Evolutionary conservation across 2,888 invertebrate genomes (phyloP).

Genomic region (Seladonia tumulorum): DNA sequence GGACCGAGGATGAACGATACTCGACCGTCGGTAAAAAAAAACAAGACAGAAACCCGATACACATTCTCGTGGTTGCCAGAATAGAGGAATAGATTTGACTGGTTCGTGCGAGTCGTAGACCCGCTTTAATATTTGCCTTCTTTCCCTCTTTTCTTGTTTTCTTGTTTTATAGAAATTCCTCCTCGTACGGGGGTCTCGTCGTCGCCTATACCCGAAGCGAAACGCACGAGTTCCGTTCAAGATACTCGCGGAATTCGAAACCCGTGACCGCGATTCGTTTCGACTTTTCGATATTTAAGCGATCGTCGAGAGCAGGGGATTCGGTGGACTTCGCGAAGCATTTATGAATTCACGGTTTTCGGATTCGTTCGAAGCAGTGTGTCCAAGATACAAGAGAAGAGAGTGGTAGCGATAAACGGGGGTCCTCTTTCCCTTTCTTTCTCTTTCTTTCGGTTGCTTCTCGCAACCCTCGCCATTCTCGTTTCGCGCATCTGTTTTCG

Average conservation of each 20-base stretch:
- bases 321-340: not conserved
- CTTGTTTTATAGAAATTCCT: slow-evolving; percentile 49
- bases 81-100: not conserved
- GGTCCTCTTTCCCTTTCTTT: slow-evolving; percentile 70
- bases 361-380: slow-evolving; percentile 70
- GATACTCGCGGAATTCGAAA: not conserved
- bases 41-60: slow-evolving; percentile 39
- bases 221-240: not conserved
- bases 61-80: slow-evolving; percentile 12
- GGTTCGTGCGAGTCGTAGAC: not conserved
- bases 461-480: not conserved
- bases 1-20: slow-evolving; percentile 28
- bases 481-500: not conserved
- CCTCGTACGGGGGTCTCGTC: not conserved
- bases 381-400: slow-evolving; percentile 62
- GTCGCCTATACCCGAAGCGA: not conserved
- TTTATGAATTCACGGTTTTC: slow-evolving; percentile 14
- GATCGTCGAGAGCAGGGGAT: not conserved
- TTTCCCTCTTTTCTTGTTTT: slow-evolving; percentile 56
- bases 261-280: not conserved
- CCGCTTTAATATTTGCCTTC: slow-evolving; percentile 69
- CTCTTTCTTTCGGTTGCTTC: slow-evolving; percentile 20
- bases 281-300: not conserved
- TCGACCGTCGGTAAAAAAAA: slow-evolving; percentile 36
- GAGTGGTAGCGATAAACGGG: slow-evolving; percentile 75